A percentile compares a stretch with the other conserved stretches of the same genome.
phyloP scores from a whole-genome alignment of 2,797 vertebrate genomes.

The Gila robusta region DNA sequence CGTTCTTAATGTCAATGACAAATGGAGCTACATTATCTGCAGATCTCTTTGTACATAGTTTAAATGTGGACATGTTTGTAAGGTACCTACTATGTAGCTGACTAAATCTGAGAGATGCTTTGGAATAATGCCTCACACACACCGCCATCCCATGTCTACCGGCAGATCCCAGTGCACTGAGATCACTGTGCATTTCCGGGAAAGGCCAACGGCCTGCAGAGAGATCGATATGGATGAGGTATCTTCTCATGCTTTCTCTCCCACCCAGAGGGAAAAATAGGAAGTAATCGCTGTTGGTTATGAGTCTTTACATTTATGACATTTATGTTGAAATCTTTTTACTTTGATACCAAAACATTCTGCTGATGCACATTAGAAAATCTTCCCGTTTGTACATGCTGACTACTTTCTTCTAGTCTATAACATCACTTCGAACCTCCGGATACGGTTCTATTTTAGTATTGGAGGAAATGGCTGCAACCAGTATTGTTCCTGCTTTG shows the following conservation, averaged over 20 bases:
- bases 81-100: neutral
- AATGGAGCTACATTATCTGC: no score
- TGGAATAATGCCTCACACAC: neutral
- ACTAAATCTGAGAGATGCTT: neutral
- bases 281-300: neutral
- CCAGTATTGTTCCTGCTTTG: constrained; percentile 35
- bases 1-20: neutral
- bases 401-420: neutral
- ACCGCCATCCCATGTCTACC: neutral
- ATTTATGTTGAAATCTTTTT: neutral
- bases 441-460: constrained; percentile 30
- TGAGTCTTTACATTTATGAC: neutral
- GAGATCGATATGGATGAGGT: constrained; percentile 25
- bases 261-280: neutral
- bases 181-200: neutral
- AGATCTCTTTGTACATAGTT: neutral
- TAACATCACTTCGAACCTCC: neutral
- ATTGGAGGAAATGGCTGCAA: constrained; percentile 38
- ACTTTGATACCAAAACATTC: neutral
- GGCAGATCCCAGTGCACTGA: neutral
- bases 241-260: constrained; percentile 3
- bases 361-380: neutral
- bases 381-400: constrained; percentile 20
- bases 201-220: constrained; percentile 26
- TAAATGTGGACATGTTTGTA: neutral